Percentiles rank a stretch among this genome's conserved stretches.
phyloP scores from a whole-genome alignment of 2,888 invertebrate species.

The Trissolcus japonicus region DNA sequence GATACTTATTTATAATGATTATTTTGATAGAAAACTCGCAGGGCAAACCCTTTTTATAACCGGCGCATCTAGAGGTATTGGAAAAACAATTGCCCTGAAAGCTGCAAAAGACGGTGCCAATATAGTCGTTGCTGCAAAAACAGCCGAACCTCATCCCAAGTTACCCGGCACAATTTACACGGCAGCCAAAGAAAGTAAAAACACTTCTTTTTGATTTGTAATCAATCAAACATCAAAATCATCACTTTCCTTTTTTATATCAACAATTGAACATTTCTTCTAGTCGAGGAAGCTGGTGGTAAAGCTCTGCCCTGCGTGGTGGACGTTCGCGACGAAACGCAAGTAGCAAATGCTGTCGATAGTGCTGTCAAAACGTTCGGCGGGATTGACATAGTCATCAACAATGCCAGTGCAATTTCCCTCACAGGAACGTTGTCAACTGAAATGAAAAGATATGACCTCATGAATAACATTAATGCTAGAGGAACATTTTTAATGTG shows the following conservation, averaged over 20 bases:
- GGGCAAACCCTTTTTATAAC: slow-evolving; percentile 96
- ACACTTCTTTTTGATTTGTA: background rate
- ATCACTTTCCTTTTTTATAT: background rate
- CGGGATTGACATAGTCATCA: slow-evolving; percentile 95
- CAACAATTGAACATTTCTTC: slow-evolving; percentile 4
- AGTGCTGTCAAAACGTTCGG: slow-evolving; percentile 91
- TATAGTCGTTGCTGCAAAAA: slow-evolving; percentile 94
- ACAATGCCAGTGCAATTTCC: slow-evolving; percentile 98
- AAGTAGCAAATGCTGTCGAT: slow-evolving; percentile 84
- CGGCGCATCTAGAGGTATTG: slow-evolving; percentile 97
- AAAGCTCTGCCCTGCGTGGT: slow-evolving; percentile 91
- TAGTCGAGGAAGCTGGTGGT: slow-evolving; percentile 91
- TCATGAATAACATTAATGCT: slow-evolving; percentile 96
- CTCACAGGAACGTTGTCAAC: slow-evolving; percentile 88
- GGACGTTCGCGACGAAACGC: slow-evolving; percentile 90
- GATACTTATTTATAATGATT: background rate
- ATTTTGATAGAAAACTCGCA: slow-evolving; percentile 81
- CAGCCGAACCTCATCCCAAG: slow-evolving; percentile 92
- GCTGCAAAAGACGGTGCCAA: slow-evolving; percentile 95
- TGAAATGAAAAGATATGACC: slow-evolving; percentile 96
- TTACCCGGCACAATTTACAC: slow-evolving; percentile 94
- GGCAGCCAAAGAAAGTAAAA: slow-evolving; percentile 90
- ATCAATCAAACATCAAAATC: background rate
- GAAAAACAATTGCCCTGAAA: slow-evolving; percentile 95
- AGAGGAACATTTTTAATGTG: slow-evolving; percentile 96